These are phyloP conservation scores for Bergia puertoricense DNA, from an alignment of 92 coral and sea anemone genomes.

Conservation along the genomic window DNA sequence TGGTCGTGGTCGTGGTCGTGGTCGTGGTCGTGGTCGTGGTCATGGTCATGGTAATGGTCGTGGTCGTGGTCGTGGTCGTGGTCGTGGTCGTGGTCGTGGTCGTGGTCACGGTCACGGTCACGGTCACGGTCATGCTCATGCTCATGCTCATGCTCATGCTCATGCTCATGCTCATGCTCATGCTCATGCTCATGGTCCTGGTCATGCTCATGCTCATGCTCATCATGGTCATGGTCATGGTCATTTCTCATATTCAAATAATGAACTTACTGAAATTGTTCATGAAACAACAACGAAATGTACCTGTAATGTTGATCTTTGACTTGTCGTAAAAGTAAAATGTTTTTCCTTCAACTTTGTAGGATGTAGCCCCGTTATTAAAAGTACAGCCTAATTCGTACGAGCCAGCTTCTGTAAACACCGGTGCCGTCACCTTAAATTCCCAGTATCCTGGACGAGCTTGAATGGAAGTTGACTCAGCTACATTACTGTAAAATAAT, in stretches of 20 bases:
- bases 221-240: background rate
- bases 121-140: too few species aligned
- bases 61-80: too few species aligned
- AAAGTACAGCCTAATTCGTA: conserved; percentile 39
- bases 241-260: background rate
- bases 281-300: background rate
- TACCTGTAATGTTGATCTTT: conserved; percentile 37
- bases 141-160: too few species aligned
- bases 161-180: too few species aligned
- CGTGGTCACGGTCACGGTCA: too few species aligned
- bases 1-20: too few species aligned
- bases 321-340: conserved; percentile 47
- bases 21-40: too few species aligned
- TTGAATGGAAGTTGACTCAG: background rate
- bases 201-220: too few species aligned
- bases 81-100: too few species aligned
- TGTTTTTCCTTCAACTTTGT: conserved; percentile 31
- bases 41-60: too few species aligned
- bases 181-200: too few species aligned
- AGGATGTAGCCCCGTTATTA: background rate
- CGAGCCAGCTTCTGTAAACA: conserved; percentile 1
- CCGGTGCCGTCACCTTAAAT: conserved; percentile 8
- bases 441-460: background rate
- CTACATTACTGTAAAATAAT: background rate
- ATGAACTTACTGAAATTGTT: background rate